These are phyloP conservation scores for Bedellia somnulentella DNA, from an alignment of 2,888 invertebrate species.

Conservation along the genomic window DNA sequence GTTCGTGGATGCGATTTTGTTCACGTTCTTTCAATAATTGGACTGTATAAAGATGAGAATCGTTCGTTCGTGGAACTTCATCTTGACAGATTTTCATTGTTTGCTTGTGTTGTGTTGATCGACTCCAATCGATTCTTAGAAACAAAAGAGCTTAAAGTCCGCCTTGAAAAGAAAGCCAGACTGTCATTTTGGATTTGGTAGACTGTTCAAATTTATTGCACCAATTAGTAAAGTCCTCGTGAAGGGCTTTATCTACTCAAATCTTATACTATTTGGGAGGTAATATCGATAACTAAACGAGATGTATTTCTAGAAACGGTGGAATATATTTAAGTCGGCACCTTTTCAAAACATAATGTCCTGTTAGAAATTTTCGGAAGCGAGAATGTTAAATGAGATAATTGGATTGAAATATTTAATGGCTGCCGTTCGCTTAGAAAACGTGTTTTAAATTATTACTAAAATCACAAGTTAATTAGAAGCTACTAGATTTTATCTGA, in stretches of 20 bases:
- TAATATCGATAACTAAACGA: constrained; percentile 39
- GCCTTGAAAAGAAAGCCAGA: too few species aligned
- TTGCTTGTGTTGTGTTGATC: constrained; percentile 15
- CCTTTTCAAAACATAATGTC: constrained; percentile 21
- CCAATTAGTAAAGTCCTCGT: constrained; percentile 54
- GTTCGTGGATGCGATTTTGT: constrained; percentile 23
- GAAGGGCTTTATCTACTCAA: constrained; percentile 43
- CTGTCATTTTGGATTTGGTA: not conserved
- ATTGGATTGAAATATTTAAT: constrained; percentile 44
- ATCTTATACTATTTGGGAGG: constrained; percentile 58
- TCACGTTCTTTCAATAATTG: constrained; percentile 25
- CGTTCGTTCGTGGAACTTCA: constrained; percentile 18
- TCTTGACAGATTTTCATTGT: constrained; percentile 28
- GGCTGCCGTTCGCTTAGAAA: constrained; percentile 24
- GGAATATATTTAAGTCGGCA: constrained; percentile 17
- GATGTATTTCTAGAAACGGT: constrained; percentile 45
- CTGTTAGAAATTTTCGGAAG: constrained; percentile 44
- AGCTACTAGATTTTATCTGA: constrained; percentile 10
- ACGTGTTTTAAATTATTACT: constrained; percentile 29
- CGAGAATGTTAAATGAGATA: constrained; percentile 58
- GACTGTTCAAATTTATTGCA: constrained; percentile 42
- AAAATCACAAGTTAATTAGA: constrained; percentile 39
- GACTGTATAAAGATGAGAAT: constrained; percentile 29
- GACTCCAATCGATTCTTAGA: not conserved
- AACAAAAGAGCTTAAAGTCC: constrained; percentile 1